phyloP scores from a whole-genome alignment of 2,113 vertebrate genomes.

The Microcebus murinus region DNA sequence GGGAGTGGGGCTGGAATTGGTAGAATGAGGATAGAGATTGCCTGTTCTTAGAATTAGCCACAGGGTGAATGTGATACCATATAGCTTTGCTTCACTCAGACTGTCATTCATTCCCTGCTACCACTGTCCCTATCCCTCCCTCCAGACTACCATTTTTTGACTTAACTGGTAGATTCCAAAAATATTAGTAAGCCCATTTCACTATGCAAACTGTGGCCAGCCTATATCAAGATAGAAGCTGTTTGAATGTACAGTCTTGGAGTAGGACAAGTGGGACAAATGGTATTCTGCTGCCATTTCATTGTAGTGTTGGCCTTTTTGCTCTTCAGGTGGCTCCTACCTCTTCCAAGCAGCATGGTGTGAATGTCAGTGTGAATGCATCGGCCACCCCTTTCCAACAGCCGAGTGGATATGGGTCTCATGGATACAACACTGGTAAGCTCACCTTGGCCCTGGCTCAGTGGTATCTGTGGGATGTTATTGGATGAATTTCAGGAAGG shows the following conservation, averaged over 20 bases:
- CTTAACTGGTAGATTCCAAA: background rate
- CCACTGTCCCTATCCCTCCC: background rate
- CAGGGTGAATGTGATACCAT: background rate
- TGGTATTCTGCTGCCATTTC: background rate
- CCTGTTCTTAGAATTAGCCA: background rate
- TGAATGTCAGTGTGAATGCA: conserved; percentile 98
- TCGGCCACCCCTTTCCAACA: conserved; percentile 97
- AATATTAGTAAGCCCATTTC: background rate
- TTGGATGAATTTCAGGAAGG: background rate
- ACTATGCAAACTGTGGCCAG: background rate
- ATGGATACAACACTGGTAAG: conserved; percentile 97
- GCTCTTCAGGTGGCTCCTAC: conserved; percentile 94
- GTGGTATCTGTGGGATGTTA: background rate
- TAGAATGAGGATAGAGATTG: background rate
- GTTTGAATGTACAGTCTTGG: background rate
- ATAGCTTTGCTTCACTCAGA: background rate
- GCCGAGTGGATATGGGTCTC: conserved; percentile 96
- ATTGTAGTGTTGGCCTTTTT: conserved; percentile 14
- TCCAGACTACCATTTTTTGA: background rate
- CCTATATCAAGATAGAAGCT: background rate
- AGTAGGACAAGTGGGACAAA: background rate
- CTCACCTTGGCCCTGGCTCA: conserved; percentile 15
- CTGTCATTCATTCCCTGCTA: background rate
- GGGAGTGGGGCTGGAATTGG: background rate
- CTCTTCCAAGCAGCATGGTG: conserved; percentile 98